Evolutionary conservation across 2,888 invertebrate genomes (phyloP).

Genomic region (Latrodectus elegans): DNA sequence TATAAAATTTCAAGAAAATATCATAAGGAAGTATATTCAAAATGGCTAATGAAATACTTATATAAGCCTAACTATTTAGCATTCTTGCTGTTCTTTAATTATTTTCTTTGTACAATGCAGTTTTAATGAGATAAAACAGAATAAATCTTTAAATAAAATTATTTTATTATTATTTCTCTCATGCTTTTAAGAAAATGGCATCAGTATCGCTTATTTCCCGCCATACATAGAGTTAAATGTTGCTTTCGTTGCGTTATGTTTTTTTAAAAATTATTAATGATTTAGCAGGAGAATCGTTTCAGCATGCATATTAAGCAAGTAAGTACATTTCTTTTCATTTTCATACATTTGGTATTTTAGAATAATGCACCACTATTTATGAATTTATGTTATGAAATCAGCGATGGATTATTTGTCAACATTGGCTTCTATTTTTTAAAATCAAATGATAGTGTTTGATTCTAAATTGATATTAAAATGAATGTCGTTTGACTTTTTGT

Average conservation of each 20-base stretch:
- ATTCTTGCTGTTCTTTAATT: neutral
- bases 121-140: neutral
- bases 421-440: too few species aligned
- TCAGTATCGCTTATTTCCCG: constrained; percentile 60
- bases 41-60: too few species aligned
- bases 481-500: too few species aligned
- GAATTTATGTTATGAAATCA: neutral
- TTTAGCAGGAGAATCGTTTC: constrained; percentile 54
- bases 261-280: constrained; percentile 58
- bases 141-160: neutral
- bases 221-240: constrained; percentile 66
- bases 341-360: neutral
- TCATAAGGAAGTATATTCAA: neutral
- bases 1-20: too few species aligned
- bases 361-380: too few species aligned
- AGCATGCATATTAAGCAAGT: constrained; percentile 62
- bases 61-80: neutral
- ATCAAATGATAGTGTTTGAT: too few species aligned
- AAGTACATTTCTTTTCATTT: constrained; percentile 4
- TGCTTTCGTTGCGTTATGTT: constrained; percentile 61
- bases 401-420: neutral
- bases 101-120: neutral
- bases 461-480: too few species aligned
- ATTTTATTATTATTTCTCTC: constrained; percentile 2
- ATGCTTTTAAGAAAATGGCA: constrained; percentile 39